Base-by-base conservation (phyloP, 2,888 invertebrate species). In the Lasioglossum calceatum region DNA sequence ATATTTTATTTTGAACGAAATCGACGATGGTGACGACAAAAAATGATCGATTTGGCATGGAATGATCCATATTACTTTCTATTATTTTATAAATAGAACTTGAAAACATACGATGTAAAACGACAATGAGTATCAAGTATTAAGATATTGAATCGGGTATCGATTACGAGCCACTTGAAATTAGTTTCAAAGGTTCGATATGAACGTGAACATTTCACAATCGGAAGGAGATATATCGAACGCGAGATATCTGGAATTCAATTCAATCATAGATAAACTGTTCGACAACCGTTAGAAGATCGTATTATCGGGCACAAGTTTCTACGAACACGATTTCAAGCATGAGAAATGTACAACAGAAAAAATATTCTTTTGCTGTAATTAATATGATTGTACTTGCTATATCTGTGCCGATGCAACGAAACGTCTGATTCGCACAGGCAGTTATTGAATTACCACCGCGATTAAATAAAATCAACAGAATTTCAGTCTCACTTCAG, bases 391-490 rank as follows among this genome's bases (percentile, higher is more conserved):
- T 8, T 8, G 32, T 32, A 3, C 39, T 23, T 39, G 36, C 39
- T 10, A 39, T 23, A 23, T 39, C 36, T 4, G 10, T 70, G 36
- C 39, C 10, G 39, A 70, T 70, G 70, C 39, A 19, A 70, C 39
- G 23, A 39, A 23, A 70, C 39, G 3, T 36, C 44, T 44, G 72
- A 19, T 77, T 82, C 44, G 8, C 7, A 44, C 27, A 1, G 23
- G 10, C 82, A 64, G 82, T 67, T 74, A 67, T 84, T 67, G 39
- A 82, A 82, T 82, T 82, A 47, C 64, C 54, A 72, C 72, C 36
- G 42, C 2, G 39, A 54, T 47, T 47, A 73, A 47, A 16, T 74
- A 47, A 58, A 77, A 84, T 44, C 42, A 67, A 73, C 50, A 42
- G 27, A 42, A 27, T 64, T 50, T 61, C 14, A 61, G 10, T 36